Evolutionary conservation across 2,888 invertebrate species (phyloP).

Genomic region (Chaitophorus viminalis): DNA sequence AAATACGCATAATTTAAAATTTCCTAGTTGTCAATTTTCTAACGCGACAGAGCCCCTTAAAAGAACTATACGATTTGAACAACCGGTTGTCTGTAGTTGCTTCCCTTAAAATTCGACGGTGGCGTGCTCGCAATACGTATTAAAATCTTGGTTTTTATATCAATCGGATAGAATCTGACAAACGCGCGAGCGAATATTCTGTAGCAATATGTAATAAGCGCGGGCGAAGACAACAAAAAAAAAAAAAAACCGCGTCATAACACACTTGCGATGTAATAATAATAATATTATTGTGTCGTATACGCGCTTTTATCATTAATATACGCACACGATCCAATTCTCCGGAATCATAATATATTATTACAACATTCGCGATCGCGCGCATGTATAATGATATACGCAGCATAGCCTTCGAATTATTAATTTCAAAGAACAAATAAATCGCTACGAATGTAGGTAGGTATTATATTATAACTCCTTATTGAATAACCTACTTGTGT

Average conservation of each 20-base stretch:
- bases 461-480: background rate
- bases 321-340: background rate
- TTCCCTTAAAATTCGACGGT: too few species aligned
- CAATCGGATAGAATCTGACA: too few species aligned
- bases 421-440: slow-evolving; percentile 30
- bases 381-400: background rate
- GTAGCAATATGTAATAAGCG: background rate
- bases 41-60: too few species aligned
- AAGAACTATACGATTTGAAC: too few species aligned
- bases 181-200: too few species aligned
- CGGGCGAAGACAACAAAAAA: background rate
- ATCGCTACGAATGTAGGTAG: background rate
- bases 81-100: too few species aligned
- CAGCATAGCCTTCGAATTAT: background rate
- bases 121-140: too few species aligned
- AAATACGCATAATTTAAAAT: too few species aligned
- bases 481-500: slow-evolving; percentile 16
- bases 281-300: too few species aligned
- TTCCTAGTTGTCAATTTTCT: too few species aligned
- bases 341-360: background rate
- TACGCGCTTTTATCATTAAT: background rate
- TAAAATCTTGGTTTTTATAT: too few species aligned
- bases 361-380: slow-evolving; percentile 8
- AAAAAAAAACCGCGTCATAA: background rate
- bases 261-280: background rate